A percentile compares a stretch with the other conserved stretches of the same genome.
These are phyloP conservation scores for Athetis lepigone DNA, from an alignment of 2,888 invertebrate genomes.

Conservation along the genomic window DNA sequence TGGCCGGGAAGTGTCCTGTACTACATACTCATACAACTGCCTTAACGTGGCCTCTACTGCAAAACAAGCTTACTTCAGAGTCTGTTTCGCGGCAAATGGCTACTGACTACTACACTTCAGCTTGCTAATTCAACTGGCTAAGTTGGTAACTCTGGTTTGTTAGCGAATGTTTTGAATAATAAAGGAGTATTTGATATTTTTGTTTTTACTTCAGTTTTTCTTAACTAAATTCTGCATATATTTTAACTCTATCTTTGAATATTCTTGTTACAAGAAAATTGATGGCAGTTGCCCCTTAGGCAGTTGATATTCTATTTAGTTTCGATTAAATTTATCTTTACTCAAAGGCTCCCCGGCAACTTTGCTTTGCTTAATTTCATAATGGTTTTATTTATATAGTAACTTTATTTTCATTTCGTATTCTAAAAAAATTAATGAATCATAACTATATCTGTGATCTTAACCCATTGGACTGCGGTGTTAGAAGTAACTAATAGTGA, in stretches of 20 bases:
- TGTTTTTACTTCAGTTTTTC: neutral
- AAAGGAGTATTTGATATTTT: slow-evolving; percentile 3
- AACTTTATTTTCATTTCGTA: slow-evolving; percentile 19
- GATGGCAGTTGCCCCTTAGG: slow-evolving; percentile 24
- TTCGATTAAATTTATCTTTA: slow-evolving; percentile 76
- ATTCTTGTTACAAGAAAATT: slow-evolving; percentile 41
- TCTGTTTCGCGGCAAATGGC: too few species aligned
- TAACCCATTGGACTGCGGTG: neutral
- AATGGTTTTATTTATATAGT: slow-evolving; percentile 46
- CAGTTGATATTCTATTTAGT: slow-evolving; percentile 71
- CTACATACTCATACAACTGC: too few species aligned
- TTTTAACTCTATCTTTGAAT: slow-evolving; percentile 29
- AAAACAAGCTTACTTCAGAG: too few species aligned
- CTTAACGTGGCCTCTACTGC: too few species aligned
- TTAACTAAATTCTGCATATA: neutral
- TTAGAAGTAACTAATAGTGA: neutral
- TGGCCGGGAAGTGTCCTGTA: too few species aligned
- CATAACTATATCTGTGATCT: too few species aligned
- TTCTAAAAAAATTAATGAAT: slow-evolving; percentile 14
- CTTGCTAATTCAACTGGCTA: too few species aligned
- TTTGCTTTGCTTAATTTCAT: slow-evolving; percentile 58
- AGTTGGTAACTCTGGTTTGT: too few species aligned
- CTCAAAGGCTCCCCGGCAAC: slow-evolving; percentile 58
- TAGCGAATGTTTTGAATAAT: too few species aligned
- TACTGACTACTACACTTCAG: too few species aligned